Percentiles rank a stretch among this genome's conserved stretches.
These are phyloP conservation scores for Trypoxylus dichotomus DNA, from an alignment of 1,140 invertebrate genomes.

Conservation along the genomic window DNA sequence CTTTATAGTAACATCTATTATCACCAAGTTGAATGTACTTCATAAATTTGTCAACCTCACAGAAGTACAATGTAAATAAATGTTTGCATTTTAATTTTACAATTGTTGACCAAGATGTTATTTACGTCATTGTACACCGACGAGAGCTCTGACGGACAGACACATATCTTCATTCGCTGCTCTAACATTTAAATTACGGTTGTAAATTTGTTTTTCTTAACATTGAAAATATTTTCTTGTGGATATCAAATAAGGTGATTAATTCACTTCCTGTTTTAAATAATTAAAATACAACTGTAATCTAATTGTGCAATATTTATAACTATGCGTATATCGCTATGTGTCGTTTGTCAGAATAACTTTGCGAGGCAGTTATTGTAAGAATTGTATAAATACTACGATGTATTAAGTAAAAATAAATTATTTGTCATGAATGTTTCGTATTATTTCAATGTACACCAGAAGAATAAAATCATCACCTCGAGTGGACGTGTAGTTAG, in stretches of 20 bases:
- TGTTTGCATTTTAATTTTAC: constrained; percentile 1
- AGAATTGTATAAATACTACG: neutral
- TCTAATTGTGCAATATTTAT: neutral
- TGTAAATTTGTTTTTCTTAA: neutral
- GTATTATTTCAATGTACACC: too few relatives aligned
- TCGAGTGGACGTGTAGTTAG: too few relatives aligned
- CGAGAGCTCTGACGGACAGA: neutral
- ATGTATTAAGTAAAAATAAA: constrained; percentile 7
- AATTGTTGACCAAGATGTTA: constrained; percentile 13
- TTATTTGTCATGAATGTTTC: neutral
- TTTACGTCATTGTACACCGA: constrained; percentile 21
- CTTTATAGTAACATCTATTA: neutral
- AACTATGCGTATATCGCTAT: neutral
- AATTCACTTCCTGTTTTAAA: neutral
- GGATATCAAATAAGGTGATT: too few relatives aligned
- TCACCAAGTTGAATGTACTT: constrained; percentile 6
- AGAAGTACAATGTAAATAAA: constrained; percentile 11
- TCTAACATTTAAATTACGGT: neutral
- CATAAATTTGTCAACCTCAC: constrained; percentile 13
- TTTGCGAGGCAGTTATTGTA: neutral
- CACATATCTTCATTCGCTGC: constrained; percentile 6
- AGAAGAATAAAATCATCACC: too few relatives aligned
- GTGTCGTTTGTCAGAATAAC: neutral
- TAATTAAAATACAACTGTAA: neutral
- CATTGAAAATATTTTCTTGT: neutral